Evolutionary conservation across 64 coral and sea anemone genomes (phyloP), one percentile per base, ranked within the genome.

Genomic region (Montipora sp.): DNA sequence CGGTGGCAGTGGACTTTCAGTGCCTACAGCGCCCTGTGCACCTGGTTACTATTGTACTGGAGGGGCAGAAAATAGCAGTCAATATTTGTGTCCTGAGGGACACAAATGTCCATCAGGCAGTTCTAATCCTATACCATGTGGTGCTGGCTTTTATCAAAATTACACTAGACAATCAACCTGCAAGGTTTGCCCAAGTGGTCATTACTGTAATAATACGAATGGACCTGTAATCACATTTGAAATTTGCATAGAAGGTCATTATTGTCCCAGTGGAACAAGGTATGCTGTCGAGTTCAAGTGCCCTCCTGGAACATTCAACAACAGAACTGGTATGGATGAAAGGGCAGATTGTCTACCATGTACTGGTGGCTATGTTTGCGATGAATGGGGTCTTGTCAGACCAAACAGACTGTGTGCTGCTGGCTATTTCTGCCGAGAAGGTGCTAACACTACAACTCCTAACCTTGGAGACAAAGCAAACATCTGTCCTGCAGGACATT

Each of bases 301-400:
- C 44, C 93, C 93, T 13, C 93, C 94, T 18, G 96, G 96, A 16
- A 95, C 90, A 51, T 98, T 98, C 88, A 98, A 98, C 71, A 98
- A 98, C 88, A 81, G 79, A 47, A 98, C 93, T 50, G 92, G 92
- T 45, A 80, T 81, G 69, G 86, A 87, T 71, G 79, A 89, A 2
- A 21, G 79, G 10, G 43, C 22, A 15, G 94, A 99, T 68, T 99
- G 98, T 55, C 57, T 93, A 60, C 47, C 86, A 9, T 99, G 98
- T 59, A 96, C 89, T 72, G 98, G 94, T 12, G 55, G 98, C 13
- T 83, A 90, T 71, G 98, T 84, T 19, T 99, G 98, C 87, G 98
- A 99, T 87, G 94, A 96, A 66, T 91, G 94, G 91, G 98, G 98
- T 1, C 94, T 99, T 47, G 80, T 89, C 3, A 71, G 13, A 11